Conservation (phyloP, 1,140 invertebrate species). For the Anoplophora glabripennis region DNA sequence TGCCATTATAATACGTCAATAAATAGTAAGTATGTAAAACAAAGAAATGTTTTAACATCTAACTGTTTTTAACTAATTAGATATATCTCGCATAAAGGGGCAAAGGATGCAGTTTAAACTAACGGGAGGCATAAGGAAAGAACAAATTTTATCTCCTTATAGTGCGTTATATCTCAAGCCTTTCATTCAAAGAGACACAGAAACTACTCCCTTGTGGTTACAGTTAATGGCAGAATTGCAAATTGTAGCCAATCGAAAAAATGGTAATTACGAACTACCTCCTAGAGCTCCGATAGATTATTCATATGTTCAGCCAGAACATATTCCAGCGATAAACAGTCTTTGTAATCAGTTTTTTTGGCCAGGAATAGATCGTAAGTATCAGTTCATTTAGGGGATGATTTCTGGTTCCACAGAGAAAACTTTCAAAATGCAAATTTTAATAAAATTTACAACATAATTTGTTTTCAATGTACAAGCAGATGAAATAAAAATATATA, state of each 20-base stretch:
- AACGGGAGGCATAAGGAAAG: conserved; percentile 53
- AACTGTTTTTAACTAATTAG: conserved; percentile 38
- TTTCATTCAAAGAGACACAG: conserved; percentile 70
- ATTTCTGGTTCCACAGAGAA: too few relatives aligned
- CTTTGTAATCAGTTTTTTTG: conserved; percentile 82
- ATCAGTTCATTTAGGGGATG: neutral
- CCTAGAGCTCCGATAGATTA: conserved; percentile 67
- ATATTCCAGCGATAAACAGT: conserved; percentile 82
- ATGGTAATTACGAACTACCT: conserved; percentile 50
- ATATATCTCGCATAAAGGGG: conserved; percentile 48
- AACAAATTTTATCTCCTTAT: conserved; percentile 59
- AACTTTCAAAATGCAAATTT: neutral
- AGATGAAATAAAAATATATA: too few relatives aligned
- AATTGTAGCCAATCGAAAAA: conserved; percentile 59
- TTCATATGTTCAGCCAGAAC: conserved; percentile 81
- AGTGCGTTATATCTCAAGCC: conserved; percentile 70
- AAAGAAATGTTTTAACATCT: neutral
- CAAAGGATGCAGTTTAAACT: conserved; percentile 50
- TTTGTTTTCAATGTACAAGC: too few relatives aligned
- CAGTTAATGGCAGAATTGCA: conserved; percentile 69
- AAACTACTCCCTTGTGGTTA: conserved; percentile 65
- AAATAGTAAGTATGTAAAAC: conserved; percentile 45
- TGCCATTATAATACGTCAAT: conserved; percentile 47
- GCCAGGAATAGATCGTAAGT: conserved; percentile 86
- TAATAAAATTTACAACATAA: too few relatives aligned